Percentiles rank a stretch among this genome's conserved stretches.
These are phyloP conservation scores for Protaetia brevitarsis DNA, from an alignment of 1,140 invertebrate genomes.

Conservation along the genomic window DNA sequence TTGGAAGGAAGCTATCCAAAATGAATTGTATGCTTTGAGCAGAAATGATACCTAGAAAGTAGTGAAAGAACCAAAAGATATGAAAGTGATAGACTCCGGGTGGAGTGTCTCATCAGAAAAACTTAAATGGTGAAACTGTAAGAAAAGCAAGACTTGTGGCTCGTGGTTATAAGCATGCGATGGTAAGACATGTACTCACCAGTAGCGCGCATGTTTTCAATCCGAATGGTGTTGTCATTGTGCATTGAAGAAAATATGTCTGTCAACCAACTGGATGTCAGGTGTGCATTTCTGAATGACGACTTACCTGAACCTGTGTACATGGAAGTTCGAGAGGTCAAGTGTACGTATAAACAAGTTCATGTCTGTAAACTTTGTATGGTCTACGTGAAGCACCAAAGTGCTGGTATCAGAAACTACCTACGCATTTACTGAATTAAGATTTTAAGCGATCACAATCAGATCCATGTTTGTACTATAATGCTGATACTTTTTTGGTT, in stretches of 20 bases:
- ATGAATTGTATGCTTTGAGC: constrained; percentile 39
- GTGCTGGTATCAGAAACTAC: constrained; percentile 39
- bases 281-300: constrained; percentile 47
- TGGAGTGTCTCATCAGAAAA: constrained; percentile 17
- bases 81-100: constrained; percentile 34
- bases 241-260: constrained; percentile 35
- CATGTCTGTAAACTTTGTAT: constrained; percentile 31
- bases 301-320: constrained; percentile 39
- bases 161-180: constrained; percentile 22
- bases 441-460: neutral
- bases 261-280: constrained; percentile 44
- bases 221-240: constrained; percentile 36
- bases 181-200: constrained; percentile 5
- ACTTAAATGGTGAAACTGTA: neutral
- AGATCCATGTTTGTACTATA: constrained; percentile 16
- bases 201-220: constrained; percentile 30
- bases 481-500: neutral
- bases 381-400: constrained; percentile 45
- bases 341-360: constrained; percentile 7
- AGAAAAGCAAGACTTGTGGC: neutral
- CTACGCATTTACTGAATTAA: constrained; percentile 20
- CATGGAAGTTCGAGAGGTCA: constrained; percentile 21
- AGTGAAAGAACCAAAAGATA: constrained; percentile 31
- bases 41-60: constrained; percentile 44
- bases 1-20: neutral